phyloP scores from a whole-genome alignment of 1,140 invertebrate species.

The Mizuhopecten yessoensis region DNA sequence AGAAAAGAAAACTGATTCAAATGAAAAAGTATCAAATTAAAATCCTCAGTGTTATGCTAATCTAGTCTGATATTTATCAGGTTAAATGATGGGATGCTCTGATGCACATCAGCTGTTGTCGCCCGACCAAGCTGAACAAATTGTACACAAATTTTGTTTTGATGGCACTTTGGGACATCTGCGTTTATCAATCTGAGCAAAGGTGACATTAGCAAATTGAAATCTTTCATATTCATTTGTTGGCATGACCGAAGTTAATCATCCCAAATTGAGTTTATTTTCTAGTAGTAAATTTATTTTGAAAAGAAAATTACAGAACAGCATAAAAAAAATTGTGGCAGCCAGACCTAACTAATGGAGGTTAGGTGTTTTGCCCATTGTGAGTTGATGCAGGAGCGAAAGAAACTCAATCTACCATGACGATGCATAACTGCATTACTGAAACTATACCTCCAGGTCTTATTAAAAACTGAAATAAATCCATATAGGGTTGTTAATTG shows the following conservation, averaged over 20 bases:
- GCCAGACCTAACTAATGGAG: neutral
- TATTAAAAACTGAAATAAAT: constrained; percentile 1
- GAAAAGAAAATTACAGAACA: neutral
- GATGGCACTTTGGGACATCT: neutral
- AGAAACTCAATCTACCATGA: neutral
- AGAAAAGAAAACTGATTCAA: neutral
- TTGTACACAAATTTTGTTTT: neutral
- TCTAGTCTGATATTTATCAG: neutral
- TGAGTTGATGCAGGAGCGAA: neutral
- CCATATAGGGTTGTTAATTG: neutral
- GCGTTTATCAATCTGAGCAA: neutral
- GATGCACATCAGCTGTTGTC: neutral
- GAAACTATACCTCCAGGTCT: neutral
- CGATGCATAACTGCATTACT: neutral
- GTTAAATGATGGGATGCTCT: neutral
- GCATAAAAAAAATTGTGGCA: neutral
- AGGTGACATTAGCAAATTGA: constrained; percentile 25
- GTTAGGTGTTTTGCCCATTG: neutral
- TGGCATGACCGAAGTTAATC: neutral
- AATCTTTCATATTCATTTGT: neutral
- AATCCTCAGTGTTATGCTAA: neutral
- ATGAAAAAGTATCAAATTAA: neutral
- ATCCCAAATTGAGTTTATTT: neutral
- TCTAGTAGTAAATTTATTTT: neutral
- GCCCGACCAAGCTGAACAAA: neutral